Conservation (phyloP, 2,888 invertebrate species). For the Chaetogeoica ovagalla region DNA sequence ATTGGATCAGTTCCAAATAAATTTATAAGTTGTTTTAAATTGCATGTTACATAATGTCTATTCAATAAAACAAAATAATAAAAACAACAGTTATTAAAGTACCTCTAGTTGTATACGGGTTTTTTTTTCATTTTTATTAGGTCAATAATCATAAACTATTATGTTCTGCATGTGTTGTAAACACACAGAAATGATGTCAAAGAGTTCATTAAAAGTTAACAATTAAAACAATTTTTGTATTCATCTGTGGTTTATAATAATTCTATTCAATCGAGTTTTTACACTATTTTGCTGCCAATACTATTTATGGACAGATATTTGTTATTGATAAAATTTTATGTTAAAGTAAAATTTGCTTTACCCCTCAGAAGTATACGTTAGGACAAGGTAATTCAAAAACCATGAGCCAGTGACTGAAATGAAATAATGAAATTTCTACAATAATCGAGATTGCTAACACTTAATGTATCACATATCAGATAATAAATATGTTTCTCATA, state of each 20-base stretch:
- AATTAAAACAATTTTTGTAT: slow-evolving; percentile 2
- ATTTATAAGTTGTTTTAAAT: background rate
- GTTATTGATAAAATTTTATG: background rate
- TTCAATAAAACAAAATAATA: slow-evolving; percentile 3
- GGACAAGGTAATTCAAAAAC: background rate
- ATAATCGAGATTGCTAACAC: background rate
- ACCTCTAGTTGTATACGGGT: background rate
- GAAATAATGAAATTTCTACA: background rate
- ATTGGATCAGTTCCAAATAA: background rate
- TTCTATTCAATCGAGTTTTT: background rate
- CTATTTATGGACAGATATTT: slow-evolving; percentile 10
- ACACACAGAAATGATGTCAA: slow-evolving; percentile 8
- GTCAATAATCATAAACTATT: slow-evolving; percentile 21
- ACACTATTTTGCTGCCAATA: background rate
- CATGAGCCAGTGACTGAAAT: background rate
- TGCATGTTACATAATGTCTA: background rate
- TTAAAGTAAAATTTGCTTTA: background rate
- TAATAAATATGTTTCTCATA: background rate
- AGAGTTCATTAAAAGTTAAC: slow-evolving; percentile 20
- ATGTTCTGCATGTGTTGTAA: background rate
- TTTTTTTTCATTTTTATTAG: slow-evolving; percentile 29
- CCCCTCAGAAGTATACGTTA: too few relatives aligned
- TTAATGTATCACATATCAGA: background rate
- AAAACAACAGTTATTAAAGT: slow-evolving; percentile 12
- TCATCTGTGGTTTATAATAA: background rate